phyloP scores from a whole-genome alignment of 2,797 vertebrate species.

The Dendrocincla fuliginosa region DNA sequence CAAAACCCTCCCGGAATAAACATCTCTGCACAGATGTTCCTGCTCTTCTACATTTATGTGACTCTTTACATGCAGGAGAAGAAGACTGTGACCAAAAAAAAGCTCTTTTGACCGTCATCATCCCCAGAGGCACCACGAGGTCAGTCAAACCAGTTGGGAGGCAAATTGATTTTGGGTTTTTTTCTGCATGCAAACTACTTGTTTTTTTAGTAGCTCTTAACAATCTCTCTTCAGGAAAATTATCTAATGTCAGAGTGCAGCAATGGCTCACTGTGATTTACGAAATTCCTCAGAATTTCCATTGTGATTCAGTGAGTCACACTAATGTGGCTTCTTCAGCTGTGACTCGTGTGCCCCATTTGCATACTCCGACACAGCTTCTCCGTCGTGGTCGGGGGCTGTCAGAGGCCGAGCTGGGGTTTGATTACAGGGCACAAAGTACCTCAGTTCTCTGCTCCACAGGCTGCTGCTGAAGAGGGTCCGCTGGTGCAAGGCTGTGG shows the following conservation, averaged over 20 bases:
- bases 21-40: accelerated
- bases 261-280: neutral
- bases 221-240: neutral
- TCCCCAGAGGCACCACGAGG: neutral
- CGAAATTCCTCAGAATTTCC: neutral
- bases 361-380: neutral
- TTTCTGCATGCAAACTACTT: neutral
- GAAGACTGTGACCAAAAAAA: neutral
- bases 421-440: neutral
- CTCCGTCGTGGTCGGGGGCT: neutral
- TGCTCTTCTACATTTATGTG: neutral
- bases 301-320: neutral
- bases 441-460: accelerated
- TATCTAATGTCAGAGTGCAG: neutral
- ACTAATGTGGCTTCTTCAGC: neutral
- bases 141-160: neutral
- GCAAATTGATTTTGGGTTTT: neutral
- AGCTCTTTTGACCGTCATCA: accelerated
- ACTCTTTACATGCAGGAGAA: neutral
- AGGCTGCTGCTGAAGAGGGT: neutral
- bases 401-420: neutral
- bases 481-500: neutral
- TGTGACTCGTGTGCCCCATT: neutral
- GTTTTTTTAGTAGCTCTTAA: neutral
- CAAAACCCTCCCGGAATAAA: neutral